Base-by-base conservation (phyloP, 2,888 invertebrate genomes). In the Margaritifera margaritifera region DNA sequence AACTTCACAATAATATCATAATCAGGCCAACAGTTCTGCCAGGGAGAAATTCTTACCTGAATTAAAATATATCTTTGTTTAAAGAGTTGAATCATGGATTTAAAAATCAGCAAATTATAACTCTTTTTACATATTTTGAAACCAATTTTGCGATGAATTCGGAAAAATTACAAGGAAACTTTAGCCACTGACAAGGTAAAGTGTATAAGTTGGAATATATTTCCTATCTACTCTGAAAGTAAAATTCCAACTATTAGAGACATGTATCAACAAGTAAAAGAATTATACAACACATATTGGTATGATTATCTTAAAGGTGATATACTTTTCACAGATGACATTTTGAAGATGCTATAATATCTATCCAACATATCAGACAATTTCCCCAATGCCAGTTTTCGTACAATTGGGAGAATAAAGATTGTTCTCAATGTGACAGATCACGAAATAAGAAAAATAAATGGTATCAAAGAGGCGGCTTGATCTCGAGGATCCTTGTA, bases 221-320 rank as follows among this genome's bases (percentile, higher is more conserved):
- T 74, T 62, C 65, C 72, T 42, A 42, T 42, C 42, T 52, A 62
- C 11, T 62, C 62, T 52, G 58, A 68, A 50, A 57, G 63, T 20
- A 71, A 61, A 6, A 67, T 76, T 11, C 79, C 79, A 5, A 59
- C 75, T 42, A 60, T 79, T 11, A 77, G 72, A 58, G 70, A 72
- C 4, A 75, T 79, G 76, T 75, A 75, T 62, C 52, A 55, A 19
- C 59, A 66, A 27, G 75, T 70, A 3, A 73, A 71, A 69, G 42
- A 66, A 19, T 60, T 62, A 5, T 77, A 68, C 57, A 66, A 75
- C n/a, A 79, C 79, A 5, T 60, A 66, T 4, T 77, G 72, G 72
- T 75, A 75, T 55, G 79, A 73, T 2, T 79, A 73, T 67, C 62
- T 71, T 24, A 79, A 79, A 51, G 76, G 73, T 20, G 79, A 77